Conservation (phyloP, 2,888 invertebrate species). For the Xestia sexstrigata region DNA sequence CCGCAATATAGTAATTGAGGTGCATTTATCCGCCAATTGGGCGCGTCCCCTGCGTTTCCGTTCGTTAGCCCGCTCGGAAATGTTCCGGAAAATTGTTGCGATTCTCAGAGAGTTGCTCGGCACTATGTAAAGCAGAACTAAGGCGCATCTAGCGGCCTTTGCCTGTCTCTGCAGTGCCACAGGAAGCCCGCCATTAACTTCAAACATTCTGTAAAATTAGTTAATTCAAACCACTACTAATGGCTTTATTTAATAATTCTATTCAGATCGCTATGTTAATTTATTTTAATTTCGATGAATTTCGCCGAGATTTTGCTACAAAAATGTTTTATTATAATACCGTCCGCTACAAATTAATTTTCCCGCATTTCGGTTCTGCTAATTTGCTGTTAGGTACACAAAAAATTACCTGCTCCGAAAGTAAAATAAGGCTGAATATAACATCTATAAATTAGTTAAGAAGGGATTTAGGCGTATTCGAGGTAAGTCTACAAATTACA, state of each 20-base stretch:
- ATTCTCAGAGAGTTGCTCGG: conserved; percentile 77
- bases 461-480: conserved; percentile 50
- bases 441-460: conserved; percentile 53
- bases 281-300: conserved; percentile 36
- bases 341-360: conserved; percentile 42
- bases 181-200: conserved; percentile 60
- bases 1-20: conserved; percentile 88
- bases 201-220: conserved; percentile 59
- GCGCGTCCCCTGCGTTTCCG: conserved; percentile 87
- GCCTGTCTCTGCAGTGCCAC: conserved; percentile 47
- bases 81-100: conserved; percentile 88
- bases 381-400: conserved; percentile 31
- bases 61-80: conserved; percentile 88
- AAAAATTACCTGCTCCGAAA: conserved; percentile 41
- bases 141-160: conserved; percentile 65
- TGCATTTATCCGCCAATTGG: conserved; percentile 89
- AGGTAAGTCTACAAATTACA: conserved; percentile 45
- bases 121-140: conserved; percentile 81
- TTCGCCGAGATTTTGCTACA: conserved; percentile 25
- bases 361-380: conserved; percentile 31
- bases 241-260: conserved; percentile 40
- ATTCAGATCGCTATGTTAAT: conserved; percentile 33
- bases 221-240: conserved; percentile 45
- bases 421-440: conserved; percentile 39
- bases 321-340: conserved; percentile 36